Conservation (phyloP, 92 coral and sea anemone species). For the Paragorgia papillata region DNA sequence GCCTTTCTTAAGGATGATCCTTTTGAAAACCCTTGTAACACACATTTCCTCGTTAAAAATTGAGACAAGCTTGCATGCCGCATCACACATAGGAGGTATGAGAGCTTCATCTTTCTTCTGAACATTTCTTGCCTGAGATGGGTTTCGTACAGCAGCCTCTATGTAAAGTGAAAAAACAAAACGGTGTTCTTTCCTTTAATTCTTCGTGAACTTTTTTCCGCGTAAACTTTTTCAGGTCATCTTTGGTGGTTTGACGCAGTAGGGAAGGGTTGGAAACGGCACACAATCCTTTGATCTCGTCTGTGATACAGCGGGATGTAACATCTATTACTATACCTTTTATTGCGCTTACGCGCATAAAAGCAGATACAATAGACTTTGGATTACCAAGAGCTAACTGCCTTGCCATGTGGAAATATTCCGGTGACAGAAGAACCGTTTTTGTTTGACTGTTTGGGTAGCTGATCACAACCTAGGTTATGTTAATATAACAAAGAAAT, state of each 20-base stretch:
- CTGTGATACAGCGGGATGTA: too few species aligned
- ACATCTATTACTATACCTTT: too few species aligned
- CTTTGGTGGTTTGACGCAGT: constrained; percentile 19
- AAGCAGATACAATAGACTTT: too few species aligned
- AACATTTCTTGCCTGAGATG: constrained; percentile 56
- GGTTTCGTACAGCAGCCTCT: constrained; percentile 49
- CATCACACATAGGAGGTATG: too few species aligned
- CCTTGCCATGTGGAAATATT: constrained; percentile 43
- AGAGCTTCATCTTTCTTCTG: constrained; percentile 43
- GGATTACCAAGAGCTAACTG: constrained; percentile 52
- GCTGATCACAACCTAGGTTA: too few species aligned
- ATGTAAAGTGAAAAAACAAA: constrained; percentile 4
- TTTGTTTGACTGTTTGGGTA: constrained; percentile 44
- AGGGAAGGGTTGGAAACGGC: constrained; percentile 30
- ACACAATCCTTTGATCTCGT: constrained; percentile 34
- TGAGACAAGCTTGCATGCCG: too few species aligned
- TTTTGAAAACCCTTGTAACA: too few species aligned
- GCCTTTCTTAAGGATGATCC: too few species aligned
- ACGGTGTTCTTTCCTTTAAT: constrained; percentile 43
- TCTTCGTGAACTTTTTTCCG: constrained; percentile 38
- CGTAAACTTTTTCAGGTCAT: constrained; percentile 26
- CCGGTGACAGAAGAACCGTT: constrained; percentile 21
- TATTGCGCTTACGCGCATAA: too few species aligned
- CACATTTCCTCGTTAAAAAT: too few species aligned
- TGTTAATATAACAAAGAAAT: too few species aligned